Evolutionary conservation across 2,113 vertebrate species (phyloP).

Genomic region (Dasyurus viverrinus): DNA sequence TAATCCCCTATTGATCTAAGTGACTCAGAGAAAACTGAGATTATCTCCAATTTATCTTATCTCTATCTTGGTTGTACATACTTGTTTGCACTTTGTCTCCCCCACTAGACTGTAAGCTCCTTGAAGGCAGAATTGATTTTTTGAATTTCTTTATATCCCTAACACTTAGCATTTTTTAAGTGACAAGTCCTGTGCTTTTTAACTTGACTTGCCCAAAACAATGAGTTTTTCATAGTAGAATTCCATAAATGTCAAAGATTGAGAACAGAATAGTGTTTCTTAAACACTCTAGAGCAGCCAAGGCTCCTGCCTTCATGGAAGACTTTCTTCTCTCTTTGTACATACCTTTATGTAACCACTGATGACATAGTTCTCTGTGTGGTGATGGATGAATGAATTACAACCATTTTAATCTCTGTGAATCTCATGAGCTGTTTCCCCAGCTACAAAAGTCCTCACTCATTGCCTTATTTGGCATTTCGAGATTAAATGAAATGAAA

Average conservation of each 20-base stretch:
- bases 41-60: neutral
- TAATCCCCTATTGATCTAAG: neutral
- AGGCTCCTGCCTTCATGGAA: too few species aligned
- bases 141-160: neutral
- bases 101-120: neutral
- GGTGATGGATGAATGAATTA: too few species aligned
- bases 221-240: neutral
- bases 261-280: neutral
- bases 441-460: too few species aligned
- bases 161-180: too few species aligned
- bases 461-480: too few species aligned
- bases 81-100: neutral
- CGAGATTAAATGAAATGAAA: too few species aligned
- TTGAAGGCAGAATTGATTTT: neutral
- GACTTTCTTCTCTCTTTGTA: too few species aligned
- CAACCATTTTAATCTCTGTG: too few species aligned
- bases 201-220: neutral
- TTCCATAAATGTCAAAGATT: neutral
- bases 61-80: neutral
- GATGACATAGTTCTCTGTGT: too few species aligned
- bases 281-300: neutral
- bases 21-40: neutral
- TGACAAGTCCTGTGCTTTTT: too few species aligned
- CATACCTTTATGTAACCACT: too few species aligned
- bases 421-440: too few species aligned